Evolutionary conservation across 2,113 vertebrate species (phyloP), one percentile per base, ranked within the genome.

Genomic region (Tetraodon nigroviridis): DNA sequence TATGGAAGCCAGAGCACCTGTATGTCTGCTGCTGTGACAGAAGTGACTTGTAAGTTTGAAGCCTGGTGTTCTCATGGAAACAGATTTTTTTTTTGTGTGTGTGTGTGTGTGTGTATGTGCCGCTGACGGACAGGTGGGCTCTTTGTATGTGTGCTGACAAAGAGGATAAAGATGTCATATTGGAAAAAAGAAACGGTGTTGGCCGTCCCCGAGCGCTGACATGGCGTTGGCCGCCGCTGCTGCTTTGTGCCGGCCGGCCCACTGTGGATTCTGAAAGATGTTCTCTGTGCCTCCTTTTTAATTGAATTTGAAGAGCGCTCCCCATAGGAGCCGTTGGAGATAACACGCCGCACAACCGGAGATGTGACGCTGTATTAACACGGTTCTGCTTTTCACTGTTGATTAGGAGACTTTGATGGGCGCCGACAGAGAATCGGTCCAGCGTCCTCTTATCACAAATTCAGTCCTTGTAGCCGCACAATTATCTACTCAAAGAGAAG

Each of bases 41-140:
- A 79, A 75, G 73, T 59, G 67, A 71, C 81, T 79, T 66, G 65
- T 55, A 84, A 85, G 69, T 87, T 89, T 75, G 52, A 71, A 82
- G 69, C 51, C 57, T 16, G 44, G 51, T 3, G 82, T 88, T 80
- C 84, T 78, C 86, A 86, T 85, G 85, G 88, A 82, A 85, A 89
- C 88, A 7, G 76, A 78, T 76, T 81, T 82, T 77, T 7, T 46
- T n/a, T n/a, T n/a, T 6, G n/a, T n/a, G n/a, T n/a, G n/a, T n/a
- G n/a, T n/a, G n/a, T n/a, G n/a, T n/a, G n/a, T n/a, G n/a, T n/a
- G n/a, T 13, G 3, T 16, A 1, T 64, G 54, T 73, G 58, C 80
- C 15, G 50, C 76, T 77, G 75, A 61, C 67, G 49, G 58, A 62
- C 13, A 20, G 52, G 64, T 53, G 50, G 47, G 55, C 54, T 64